These are phyloP conservation scores for Colletes latitarsis DNA, from an alignment of 1,140 invertebrate species.

Conservation along the genomic window DNA sequence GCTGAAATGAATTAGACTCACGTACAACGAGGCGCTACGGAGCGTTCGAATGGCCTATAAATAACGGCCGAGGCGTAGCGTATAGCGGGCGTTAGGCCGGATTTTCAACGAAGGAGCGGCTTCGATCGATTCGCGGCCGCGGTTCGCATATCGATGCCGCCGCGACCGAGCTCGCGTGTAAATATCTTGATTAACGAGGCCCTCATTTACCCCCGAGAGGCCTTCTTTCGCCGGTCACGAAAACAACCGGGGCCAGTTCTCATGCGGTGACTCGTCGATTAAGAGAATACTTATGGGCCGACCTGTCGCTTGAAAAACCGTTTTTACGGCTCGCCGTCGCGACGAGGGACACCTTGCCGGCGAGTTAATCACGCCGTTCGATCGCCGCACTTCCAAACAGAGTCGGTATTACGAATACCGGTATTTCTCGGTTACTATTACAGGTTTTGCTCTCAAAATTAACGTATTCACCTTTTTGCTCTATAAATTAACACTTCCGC, in stretches of 20 bases:
- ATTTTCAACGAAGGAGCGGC: conserved; percentile 69
- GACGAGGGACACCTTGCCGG: conserved; percentile 5
- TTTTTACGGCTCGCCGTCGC: background rate
- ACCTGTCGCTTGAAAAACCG: conserved; percentile 11
- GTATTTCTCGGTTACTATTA: too few species aligned
- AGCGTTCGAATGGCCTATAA: conserved; percentile 71
- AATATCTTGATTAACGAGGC: conserved; percentile 75
- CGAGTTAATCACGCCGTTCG: conserved; percentile 1
- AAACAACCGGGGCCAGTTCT: conserved; percentile 37
- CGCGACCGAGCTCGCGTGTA: conserved; percentile 68
- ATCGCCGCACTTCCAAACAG: background rate
- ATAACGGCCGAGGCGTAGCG: conserved; percentile 58
- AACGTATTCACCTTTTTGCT: too few species aligned
- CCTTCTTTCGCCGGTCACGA: conserved; percentile 31
- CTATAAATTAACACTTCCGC: too few species aligned
- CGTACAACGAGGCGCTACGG: conserved; percentile 58
- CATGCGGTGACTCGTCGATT: conserved; percentile 19
- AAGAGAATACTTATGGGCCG: conserved; percentile 28
- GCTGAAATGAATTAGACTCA: conserved; percentile 65
- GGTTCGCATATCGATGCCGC: conserved; percentile 64
- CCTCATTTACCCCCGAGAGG: conserved; percentile 45
- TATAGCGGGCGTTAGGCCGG: conserved; percentile 64
- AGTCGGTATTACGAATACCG: background rate
- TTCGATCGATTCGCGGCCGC: conserved; percentile 62
- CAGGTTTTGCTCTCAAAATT: too few species aligned